These are phyloP conservation scores for Protula sp. DNA, from an alignment of 2,888 invertebrate genomes.

Conservation along the genomic window DNA sequence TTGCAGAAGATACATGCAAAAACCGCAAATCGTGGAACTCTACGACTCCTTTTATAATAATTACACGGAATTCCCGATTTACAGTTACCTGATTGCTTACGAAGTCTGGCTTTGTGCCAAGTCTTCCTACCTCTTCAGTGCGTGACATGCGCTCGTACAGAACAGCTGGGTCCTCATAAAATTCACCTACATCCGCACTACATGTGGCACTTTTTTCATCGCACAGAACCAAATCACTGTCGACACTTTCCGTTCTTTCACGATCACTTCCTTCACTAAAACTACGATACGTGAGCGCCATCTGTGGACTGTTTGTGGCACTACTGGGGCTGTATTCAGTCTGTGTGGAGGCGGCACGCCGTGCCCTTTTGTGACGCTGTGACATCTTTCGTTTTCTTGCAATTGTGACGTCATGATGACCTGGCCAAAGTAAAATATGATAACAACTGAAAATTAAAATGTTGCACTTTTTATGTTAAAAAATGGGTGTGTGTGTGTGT, in stretches of 20 bases:
- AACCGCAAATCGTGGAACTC: no score
- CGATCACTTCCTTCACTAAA: not conserved
- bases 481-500: no score
- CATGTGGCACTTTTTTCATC: not conserved
- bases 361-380: constrained; percentile 33
- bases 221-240: not conserved
- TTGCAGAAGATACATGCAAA: no score
- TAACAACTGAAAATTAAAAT: no score
- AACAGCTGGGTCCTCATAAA: constrained; percentile 32
- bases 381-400: constrained; percentile 49
- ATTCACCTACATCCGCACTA: constrained; percentile 1
- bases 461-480: no score
- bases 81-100: no score
- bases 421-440: no score
- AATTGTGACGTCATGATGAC: constrained; percentile 33
- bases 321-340: constrained; percentile 27
- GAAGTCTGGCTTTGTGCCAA: no score
- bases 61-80: no score
- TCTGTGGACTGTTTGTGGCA: constrained; percentile 10
- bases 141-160: constrained; percentile 36
- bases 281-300: not conserved
- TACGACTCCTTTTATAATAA: no score
- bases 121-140: not conserved
- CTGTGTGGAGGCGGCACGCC: constrained; percentile 37
- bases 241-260: not conserved